Percentiles rank a stretch among this genome's conserved stretches.
These are phyloP conservation scores for Bombus superbus DNA, from an alignment of 1,140 invertebrate species.

Conservation along the genomic window DNA sequence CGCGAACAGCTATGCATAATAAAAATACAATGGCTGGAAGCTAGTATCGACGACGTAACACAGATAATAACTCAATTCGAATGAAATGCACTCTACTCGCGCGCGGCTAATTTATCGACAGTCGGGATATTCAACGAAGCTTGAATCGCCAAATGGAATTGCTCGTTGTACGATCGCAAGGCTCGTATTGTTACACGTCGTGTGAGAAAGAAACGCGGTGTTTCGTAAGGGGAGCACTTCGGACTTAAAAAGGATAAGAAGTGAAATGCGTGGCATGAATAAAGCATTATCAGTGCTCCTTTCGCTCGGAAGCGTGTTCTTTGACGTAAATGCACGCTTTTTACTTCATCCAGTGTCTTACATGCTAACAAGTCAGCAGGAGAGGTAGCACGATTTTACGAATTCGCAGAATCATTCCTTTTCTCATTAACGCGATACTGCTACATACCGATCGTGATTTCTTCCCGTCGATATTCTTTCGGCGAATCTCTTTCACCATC, in stretches of 20 bases:
- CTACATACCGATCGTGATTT: neutral
- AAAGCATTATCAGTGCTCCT: slow-evolving; percentile 43
- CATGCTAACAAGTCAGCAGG: slow-evolving; percentile 30
- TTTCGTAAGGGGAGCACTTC: slow-evolving; percentile 21
- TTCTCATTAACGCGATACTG: neutral
- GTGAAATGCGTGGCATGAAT: slow-evolving; percentile 45
- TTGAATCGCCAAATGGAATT: neutral
- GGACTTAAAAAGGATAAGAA: slow-evolving; percentile 44
- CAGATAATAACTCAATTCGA: neutral
- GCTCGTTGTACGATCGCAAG: neutral
- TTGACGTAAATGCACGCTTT: slow-evolving; percentile 37
- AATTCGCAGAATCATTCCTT: neutral
- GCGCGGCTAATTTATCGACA: slow-evolving; percentile 2
- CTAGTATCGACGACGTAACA: neutral
- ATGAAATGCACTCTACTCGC: no score
- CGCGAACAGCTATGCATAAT: neutral
- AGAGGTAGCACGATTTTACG: slow-evolving; percentile 1
- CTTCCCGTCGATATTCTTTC: neutral
- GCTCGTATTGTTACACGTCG: slow-evolving; percentile 6
- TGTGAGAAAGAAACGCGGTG: neutral
- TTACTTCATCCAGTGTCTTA: slow-evolving; percentile 29
- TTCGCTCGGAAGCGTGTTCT: slow-evolving; percentile 3
- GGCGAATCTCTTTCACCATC: neutral
- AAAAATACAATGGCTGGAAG: neutral
- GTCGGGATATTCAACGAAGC: neutral